A percentile compares a stretch with the other conserved stretches of the same genome.
Conservation (phyloP, 2,888 invertebrate genomes). For the Creontiades dilutus region DNA sequence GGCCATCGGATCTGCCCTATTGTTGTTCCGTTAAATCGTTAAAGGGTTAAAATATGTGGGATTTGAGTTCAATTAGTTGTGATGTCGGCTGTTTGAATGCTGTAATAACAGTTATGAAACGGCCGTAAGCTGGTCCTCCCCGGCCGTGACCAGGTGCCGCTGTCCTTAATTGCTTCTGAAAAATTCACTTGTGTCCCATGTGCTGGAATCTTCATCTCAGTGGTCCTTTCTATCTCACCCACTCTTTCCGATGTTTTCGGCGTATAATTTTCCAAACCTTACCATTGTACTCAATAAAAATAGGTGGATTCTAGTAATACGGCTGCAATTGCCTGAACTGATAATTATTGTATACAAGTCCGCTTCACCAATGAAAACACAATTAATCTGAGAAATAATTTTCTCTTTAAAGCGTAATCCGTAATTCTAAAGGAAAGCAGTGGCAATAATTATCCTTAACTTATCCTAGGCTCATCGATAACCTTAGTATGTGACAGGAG, state of each 20-base stretch:
- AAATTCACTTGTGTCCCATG: constrained; percentile 26
- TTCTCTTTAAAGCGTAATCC: too few relatives aligned
- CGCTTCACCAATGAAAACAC: too few relatives aligned
- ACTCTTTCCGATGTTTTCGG: background rate
- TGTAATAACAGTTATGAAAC: constrained; percentile 50
- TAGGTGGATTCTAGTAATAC: too few relatives aligned
- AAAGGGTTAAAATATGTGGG: constrained; percentile 36
- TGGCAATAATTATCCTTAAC: too few relatives aligned
- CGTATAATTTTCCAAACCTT: background rate
- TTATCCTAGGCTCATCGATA: too few relatives aligned
- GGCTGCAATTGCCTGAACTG: too few relatives aligned
- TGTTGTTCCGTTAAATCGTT: constrained; percentile 46
- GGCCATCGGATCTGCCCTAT: constrained; percentile 9
- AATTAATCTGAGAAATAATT: too few relatives aligned
- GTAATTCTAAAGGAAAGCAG: too few relatives aligned
- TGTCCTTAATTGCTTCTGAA: constrained; percentile 47
- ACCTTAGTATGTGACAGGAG: too few relatives aligned
- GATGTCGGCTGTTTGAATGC: constrained; percentile 29
- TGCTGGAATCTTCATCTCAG: constrained; percentile 32
- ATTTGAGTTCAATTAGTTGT: constrained; percentile 44
- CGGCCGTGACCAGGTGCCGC: constrained; percentile 11
- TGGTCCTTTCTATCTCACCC: background rate
- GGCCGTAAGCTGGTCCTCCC: constrained; percentile 34
- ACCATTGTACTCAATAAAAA: too few relatives aligned
- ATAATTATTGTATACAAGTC: too few relatives aligned